Evolutionary conservation across 2,888 invertebrate species (phyloP).

Genomic region (Rhorus exstirpatorius): DNA sequence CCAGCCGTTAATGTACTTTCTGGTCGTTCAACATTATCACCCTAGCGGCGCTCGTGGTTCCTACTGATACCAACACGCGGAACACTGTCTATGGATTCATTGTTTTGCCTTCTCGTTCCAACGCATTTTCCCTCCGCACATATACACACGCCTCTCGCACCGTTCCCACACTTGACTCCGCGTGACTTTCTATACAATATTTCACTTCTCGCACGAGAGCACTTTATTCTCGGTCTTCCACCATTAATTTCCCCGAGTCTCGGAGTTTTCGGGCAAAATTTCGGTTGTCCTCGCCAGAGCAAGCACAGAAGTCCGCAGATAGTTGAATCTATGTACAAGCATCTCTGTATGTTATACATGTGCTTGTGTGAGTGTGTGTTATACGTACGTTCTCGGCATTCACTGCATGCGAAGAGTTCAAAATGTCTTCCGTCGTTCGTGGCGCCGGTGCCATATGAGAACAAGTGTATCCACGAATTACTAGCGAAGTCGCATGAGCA

Average conservation of each 20-base stretch:
- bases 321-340: conserved; percentile 26
- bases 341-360: neutral
- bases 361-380: neutral
- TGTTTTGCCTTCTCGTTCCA: conserved; percentile 3
- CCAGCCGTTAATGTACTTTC: conserved; percentile 64
- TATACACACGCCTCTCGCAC: neutral
- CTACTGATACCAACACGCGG: neutral
- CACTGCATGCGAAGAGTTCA: neutral
- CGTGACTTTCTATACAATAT: conserved; percentile 56
- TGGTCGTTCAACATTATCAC: conserved; percentile 41
- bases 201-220: conserved; percentile 56
- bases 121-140: conserved; percentile 15
- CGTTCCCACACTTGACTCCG: conserved; percentile 40
- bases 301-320: conserved; percentile 9
- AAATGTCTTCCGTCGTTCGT: conserved; percentile 1
- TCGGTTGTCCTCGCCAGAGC: conserved; percentile 48
- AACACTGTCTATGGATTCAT: conserved; percentile 21
- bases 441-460: conserved; percentile 9
- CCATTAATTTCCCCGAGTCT: conserved; percentile 70
- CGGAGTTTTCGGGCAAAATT: conserved; percentile 67
- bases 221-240: conserved; percentile 67
- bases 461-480: conserved; percentile 46
- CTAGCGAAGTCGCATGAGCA: conserved; percentile 36
- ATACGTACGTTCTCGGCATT: neutral
- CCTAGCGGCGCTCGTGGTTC: neutral